Conservation (phyloP, 2,797 vertebrate species). For the Acipenser ruthenus region DNA sequence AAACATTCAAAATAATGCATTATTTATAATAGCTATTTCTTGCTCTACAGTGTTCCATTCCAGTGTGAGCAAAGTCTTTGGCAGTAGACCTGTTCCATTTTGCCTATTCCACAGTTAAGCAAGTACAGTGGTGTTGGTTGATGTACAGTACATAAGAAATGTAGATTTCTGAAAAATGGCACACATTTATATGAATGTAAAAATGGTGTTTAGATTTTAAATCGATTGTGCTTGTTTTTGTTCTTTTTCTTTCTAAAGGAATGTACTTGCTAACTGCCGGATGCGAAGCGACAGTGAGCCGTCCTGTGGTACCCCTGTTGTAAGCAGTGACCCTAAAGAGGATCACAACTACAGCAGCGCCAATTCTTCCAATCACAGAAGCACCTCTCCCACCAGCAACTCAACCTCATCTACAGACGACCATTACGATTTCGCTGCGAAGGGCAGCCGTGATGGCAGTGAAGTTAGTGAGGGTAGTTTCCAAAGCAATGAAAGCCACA, state of each 20-base stretch:
- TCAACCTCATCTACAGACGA: slow-evolving; percentile 61
- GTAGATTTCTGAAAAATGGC: too few species aligned
- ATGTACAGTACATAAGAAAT: too few species aligned
- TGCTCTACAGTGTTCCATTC: too few species aligned
- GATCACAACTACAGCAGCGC: slow-evolving; percentile 94
- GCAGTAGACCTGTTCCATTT: too few species aligned
- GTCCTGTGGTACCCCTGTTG: slow-evolving; percentile 73
- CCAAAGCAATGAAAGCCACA: slow-evolving; percentile 70
- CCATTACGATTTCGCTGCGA: slow-evolving; percentile 62
- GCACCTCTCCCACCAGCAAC: slow-evolving; percentile 68
- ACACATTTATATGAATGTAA: too few species aligned
- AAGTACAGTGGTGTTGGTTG: too few species aligned
- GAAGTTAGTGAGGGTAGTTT: slow-evolving; percentile 75
- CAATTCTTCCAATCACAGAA: slow-evolving; percentile 70
- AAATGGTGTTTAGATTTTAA: neutral
- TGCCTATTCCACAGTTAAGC: too few species aligned
- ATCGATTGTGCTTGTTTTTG: slow-evolving; percentile 14
- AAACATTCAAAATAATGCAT: too few species aligned
- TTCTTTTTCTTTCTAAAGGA: slow-evolving; percentile 48
- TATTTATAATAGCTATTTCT: too few species aligned
- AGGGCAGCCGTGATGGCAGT: slow-evolving; percentile 77
- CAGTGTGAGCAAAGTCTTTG: too few species aligned
- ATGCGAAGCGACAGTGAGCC: slow-evolving; percentile 75
- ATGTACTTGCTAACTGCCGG: slow-evolving; percentile 76
- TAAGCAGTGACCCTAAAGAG: slow-evolving; percentile 84